These are phyloP conservation scores for Drosophila dives DNA, from an alignment of 2,888 invertebrate species.

Conservation along the genomic window DNA sequence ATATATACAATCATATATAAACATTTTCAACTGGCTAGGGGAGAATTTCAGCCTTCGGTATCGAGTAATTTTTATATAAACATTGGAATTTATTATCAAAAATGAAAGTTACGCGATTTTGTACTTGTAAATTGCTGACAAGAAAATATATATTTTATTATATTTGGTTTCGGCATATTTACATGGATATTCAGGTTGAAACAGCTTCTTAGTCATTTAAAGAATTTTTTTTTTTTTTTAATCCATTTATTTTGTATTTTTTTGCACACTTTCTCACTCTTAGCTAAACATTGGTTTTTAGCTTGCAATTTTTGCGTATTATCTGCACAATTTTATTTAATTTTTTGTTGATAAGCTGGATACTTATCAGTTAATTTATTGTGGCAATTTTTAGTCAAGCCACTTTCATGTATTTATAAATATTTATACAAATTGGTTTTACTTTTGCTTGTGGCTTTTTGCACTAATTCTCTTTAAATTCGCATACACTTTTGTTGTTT, in stretches of 20 bases:
- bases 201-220: background rate
- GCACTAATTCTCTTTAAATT: constrained; percentile 32
- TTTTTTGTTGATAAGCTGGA: constrained; percentile 34
- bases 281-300: background rate
- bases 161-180: constrained; percentile 53
- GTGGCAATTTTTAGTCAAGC: constrained; percentile 4
- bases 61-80: constrained; percentile 19
- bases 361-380: constrained; percentile 39
- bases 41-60: constrained; percentile 17
- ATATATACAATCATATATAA: background rate
- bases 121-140: constrained; percentile 76
- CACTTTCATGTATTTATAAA: constrained; percentile 15
- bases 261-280: constrained; percentile 20
- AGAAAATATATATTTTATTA: constrained; percentile 19
- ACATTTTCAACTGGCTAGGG: constrained; percentile 1
- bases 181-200: constrained; percentile 50
- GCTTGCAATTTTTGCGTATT: constrained; percentile 7
- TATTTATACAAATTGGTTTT: constrained; percentile 42
- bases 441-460: constrained; percentile 34
- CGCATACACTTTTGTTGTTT: constrained; percentile 21
- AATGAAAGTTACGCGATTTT: constrained; percentile 43
- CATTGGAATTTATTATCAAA: constrained; percentile 9
- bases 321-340: constrained; percentile 19
- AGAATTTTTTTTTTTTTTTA: background rate
- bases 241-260: constrained; percentile 6